phyloP scores from a whole-genome alignment of 2,113 vertebrate genomes.

The Hucho hucho region DNA sequence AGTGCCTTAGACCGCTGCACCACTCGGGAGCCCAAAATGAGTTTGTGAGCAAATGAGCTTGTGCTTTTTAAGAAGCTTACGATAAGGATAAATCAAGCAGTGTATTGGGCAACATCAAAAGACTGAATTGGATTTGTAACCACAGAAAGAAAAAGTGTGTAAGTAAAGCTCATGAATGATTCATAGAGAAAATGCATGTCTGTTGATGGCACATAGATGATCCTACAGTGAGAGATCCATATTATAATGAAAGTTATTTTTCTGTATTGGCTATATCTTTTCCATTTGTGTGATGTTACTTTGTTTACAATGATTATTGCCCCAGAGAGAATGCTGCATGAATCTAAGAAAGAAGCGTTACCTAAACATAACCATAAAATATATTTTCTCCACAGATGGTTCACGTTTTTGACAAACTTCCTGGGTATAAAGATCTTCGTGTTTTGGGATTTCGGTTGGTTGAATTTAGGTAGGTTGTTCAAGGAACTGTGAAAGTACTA shows the following conservation, averaged over 20 bases:
- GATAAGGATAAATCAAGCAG: slow-evolving; percentile 12
- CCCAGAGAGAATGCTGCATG: background rate
- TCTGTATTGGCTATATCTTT: background rate
- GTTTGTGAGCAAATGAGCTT: slow-evolving; percentile 10
- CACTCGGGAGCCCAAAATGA: background rate
- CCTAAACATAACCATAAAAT: background rate
- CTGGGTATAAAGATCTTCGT: slow-evolving; percentile 89
- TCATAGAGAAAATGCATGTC: slow-evolving; percentile 1
- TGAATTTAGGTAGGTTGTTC: background rate
- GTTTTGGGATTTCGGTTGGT: slow-evolving; percentile 90
- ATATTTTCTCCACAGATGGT: slow-evolving; percentile 77
- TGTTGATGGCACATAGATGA: background rate
- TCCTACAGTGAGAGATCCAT: background rate
- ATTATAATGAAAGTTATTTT: background rate
- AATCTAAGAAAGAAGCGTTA: background rate
- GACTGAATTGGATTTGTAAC: background rate
- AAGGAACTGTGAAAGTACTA: slow-evolving; percentile 18
- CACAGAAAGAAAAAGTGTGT: background rate
- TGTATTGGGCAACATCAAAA: slow-evolving; percentile 13
- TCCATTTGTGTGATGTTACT: background rate
- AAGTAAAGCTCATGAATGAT: slow-evolving; percentile 11
- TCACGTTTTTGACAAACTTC: slow-evolving; percentile 86
- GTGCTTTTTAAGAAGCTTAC: slow-evolving; percentile 19
- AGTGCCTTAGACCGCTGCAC: too few species aligned
- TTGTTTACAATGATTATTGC: background rate